phyloP scores from a whole-genome alignment of 1,140 invertebrate species.

The Vanessa atalanta region DNA sequence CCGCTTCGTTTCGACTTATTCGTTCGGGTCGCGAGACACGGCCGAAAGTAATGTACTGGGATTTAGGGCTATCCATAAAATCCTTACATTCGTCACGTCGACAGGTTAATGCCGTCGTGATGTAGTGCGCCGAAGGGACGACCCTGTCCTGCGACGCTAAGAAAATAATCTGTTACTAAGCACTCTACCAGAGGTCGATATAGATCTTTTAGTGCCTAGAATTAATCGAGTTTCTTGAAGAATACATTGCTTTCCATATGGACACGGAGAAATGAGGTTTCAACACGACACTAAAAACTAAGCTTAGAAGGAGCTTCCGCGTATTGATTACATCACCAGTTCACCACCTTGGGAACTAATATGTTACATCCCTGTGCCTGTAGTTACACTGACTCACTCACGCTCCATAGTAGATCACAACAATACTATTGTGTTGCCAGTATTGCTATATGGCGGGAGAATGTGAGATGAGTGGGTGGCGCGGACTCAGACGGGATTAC shows the following conservation, averaged over 20 bases:
- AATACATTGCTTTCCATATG: not conserved
- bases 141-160: conserved; percentile 5
- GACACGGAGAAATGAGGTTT: too few relatives aligned
- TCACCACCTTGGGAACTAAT: too few relatives aligned
- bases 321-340: too few relatives aligned
- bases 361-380: too few relatives aligned
- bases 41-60: conserved; percentile 26
- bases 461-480: too few relatives aligned
- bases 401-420: too few relatives aligned
- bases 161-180: conserved; percentile 32
- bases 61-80: conserved; percentile 26
- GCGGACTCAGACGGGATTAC: too few relatives aligned
- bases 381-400: too few relatives aligned
- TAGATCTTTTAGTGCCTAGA: conserved; percentile 1
- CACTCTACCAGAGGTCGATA: conserved; percentile 1
- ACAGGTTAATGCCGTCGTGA: conserved; percentile 35
- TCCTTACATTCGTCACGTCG: conserved; percentile 35
- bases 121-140: conserved; percentile 30
- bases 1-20: not conserved
- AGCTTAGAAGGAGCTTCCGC: too few relatives aligned
- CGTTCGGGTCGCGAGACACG: conserved; percentile 7
- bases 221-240: not conserved
- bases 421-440: too few relatives aligned
- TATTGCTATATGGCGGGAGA: too few relatives aligned
- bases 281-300: too few relatives aligned